These are phyloP conservation scores for Apamea sordens DNA, from an alignment of 2,888 invertebrate genomes.

Conservation along the genomic window DNA sequence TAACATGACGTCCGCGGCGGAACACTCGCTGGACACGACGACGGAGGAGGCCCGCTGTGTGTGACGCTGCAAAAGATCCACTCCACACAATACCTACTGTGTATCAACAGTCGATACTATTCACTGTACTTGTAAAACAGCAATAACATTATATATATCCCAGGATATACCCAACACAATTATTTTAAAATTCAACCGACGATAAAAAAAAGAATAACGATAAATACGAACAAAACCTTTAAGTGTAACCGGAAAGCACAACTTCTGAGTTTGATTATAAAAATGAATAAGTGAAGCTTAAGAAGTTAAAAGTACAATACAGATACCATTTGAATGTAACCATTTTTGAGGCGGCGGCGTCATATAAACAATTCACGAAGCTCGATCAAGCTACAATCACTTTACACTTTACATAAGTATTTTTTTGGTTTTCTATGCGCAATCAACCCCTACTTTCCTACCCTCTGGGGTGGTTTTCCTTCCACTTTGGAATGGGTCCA, in stretches of 20 bases:
- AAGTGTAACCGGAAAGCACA: too few species aligned
- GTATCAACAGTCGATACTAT: background rate
- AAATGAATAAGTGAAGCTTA: too few species aligned
- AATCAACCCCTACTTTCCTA: too few species aligned
- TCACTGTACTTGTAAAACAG: too few species aligned
- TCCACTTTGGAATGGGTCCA: background rate
- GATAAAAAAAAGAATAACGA: background rate
- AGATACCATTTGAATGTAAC: too few species aligned
- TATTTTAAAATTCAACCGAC: background rate
- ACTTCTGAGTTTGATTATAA: too few species aligned
- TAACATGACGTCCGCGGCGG: slow-evolving; percentile 13
- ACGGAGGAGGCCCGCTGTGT: background rate
- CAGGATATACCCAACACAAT: background rate
- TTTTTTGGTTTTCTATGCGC: too few species aligned
- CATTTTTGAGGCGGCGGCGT: background rate
- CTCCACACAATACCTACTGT: background rate
- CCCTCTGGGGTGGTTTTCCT: background rate
- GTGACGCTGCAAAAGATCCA: slow-evolving; percentile 5
- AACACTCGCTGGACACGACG: background rate
- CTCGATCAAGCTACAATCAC: background rate
- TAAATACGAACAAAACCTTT: fast-evolving
- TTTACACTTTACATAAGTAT: background rate
- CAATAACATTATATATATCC: background rate
- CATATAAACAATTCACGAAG: background rate
- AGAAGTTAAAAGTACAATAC: too few species aligned